These are phyloP conservation scores for Metopolophium dirhodum DNA, from an alignment of 1,140 invertebrate species.

Conservation along the genomic window DNA sequence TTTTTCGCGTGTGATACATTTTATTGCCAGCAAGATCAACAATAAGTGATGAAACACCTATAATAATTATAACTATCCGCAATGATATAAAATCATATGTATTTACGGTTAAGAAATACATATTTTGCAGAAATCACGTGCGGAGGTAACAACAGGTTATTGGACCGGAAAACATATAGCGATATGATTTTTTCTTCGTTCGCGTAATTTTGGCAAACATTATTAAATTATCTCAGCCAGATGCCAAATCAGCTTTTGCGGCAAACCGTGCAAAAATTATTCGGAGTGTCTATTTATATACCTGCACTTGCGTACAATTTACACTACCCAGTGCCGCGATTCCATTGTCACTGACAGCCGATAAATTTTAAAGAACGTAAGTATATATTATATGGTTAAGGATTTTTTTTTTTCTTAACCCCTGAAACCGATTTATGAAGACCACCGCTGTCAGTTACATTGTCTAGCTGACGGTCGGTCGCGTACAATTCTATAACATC, in stretches of 20 bases:
- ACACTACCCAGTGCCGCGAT: not conserved
- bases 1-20: not conserved
- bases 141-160: not conserved
- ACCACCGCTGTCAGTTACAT: slow-evolving; percentile 11
- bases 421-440: not conserved
- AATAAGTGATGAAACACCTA: not conserved
- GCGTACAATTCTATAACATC: not conserved
- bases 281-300: slow-evolving; percentile 15
- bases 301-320: not conserved
- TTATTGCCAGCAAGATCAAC: not conserved
- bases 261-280: not conserved
- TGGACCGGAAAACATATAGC: not conserved
- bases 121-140: not conserved
- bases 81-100: not conserved
- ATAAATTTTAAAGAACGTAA: not conserved
- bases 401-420: not conserved
- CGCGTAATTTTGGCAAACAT: not conserved
- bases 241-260: not conserved
- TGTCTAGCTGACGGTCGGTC: not conserved
- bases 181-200: not conserved
- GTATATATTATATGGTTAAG: too few relatives aligned
- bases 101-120: not conserved
- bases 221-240: not conserved
- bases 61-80: not conserved
- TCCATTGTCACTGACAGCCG: not conserved